Percentiles rank a stretch among this genome's conserved stretches.
phyloP scores from a whole-genome alignment of 2,797 vertebrate species.

The Perodicticus potto region DNA sequence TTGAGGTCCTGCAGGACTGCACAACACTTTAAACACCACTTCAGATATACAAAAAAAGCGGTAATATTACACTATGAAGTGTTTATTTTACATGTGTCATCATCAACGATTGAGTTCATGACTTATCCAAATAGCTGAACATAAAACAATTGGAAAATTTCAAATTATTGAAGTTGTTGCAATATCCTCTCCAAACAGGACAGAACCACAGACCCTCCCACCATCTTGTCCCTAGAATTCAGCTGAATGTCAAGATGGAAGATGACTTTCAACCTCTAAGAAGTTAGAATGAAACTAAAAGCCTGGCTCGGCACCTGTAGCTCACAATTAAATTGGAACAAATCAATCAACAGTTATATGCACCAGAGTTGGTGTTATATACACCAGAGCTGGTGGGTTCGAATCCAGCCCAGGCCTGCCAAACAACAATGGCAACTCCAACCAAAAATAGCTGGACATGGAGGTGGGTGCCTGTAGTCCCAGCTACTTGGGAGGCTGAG shows the following conservation, averaged over 20 bases:
- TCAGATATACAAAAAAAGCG: neutral
- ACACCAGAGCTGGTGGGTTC: no score
- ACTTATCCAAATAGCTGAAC: neutral
- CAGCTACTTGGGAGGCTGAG: no score
- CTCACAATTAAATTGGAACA: no score
- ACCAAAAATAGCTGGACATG: no score
- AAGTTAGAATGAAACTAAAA: neutral
- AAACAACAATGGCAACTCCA: no score
- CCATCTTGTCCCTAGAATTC: neutral
- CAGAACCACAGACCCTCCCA: fast-evolving
- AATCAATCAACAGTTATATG: no score
- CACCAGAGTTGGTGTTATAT: no score
- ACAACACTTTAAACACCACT: neutral
- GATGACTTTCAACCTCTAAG: neutral
- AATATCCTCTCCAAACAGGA: neutral
- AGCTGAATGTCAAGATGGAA: neutral
- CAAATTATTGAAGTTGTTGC: neutral
- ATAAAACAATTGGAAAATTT: neutral
- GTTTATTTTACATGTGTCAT: neutral
- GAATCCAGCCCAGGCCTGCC: no score
- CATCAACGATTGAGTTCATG: neutral
- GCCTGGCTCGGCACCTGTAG: no score
- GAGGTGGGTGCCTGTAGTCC: no score
- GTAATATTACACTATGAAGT: neutral
- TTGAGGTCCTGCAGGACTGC: neutral